A percentile compares a stretch with the other conserved stretches of the same genome.
Conservation (phyloP, 2,888 invertebrate species). For the Tuberolachnus salignus region DNA sequence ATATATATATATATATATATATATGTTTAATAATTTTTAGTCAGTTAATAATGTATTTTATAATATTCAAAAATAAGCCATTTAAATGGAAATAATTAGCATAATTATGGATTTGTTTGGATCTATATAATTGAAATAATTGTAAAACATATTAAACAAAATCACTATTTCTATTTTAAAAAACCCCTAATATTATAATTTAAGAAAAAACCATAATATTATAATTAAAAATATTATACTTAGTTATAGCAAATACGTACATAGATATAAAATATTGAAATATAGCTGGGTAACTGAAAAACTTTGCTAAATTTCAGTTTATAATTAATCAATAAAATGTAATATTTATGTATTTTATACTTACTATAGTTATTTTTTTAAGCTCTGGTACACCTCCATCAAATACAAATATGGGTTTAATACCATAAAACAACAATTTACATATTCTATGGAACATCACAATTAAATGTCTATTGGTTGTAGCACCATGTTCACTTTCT, state of each 20-base stretch:
- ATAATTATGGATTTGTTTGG: too few relatives aligned
- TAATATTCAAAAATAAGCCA: too few relatives aligned
- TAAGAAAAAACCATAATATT: too few relatives aligned
- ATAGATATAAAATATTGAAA: neutral
- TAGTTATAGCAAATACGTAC: neutral
- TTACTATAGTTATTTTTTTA: constrained; percentile 91
- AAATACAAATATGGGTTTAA: constrained; percentile 97
- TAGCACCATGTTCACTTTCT: constrained; percentile 79
- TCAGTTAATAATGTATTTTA: too few relatives aligned
- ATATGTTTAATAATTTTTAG: too few relatives aligned
- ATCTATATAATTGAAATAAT: too few relatives aligned
- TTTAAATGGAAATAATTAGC: too few relatives aligned
- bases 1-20: too few relatives aligned
- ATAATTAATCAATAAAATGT: neutral
- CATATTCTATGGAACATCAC: constrained; percentile 93
- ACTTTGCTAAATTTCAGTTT: neutral
- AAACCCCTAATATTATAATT: too few relatives aligned
- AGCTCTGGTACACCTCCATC: constrained; percentile 93
- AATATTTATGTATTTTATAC: constrained; percentile 60
- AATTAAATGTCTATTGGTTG: constrained; percentile 90
- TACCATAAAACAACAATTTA: constrained; percentile 92
- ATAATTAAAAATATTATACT: neutral
- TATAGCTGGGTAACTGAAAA: neutral
- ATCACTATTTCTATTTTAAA: too few relatives aligned
- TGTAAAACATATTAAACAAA: too few relatives aligned